Evolutionary conservation across 2,888 invertebrate species (phyloP).

Genomic region (Mesochorus sp.): DNA sequence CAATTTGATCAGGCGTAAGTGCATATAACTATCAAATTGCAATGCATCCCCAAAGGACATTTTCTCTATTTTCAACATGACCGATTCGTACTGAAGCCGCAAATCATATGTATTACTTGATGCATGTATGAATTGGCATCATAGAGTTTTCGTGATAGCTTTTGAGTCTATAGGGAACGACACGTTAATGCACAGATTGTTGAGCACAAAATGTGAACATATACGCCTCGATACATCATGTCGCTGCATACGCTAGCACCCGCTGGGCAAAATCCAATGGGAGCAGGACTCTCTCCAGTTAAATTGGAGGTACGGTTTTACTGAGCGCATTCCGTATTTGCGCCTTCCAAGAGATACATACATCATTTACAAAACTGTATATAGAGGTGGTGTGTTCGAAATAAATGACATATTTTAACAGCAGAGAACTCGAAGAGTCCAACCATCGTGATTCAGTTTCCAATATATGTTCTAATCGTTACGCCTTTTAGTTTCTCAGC

Average conservation of each 20-base stretch:
- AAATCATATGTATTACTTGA: background rate
- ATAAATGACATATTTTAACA: background rate
- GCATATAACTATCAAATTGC: no score
- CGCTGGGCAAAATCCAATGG: slow-evolving; percentile 30
- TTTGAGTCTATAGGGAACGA: slow-evolving; percentile 7
- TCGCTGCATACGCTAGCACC: background rate
- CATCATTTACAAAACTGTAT: background rate
- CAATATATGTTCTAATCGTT: background rate
- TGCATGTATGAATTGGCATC: background rate
- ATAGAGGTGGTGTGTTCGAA: background rate
- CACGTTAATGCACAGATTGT: slow-evolving; percentile 50
- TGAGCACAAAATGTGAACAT: slow-evolving; percentile 26
- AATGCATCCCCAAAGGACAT: no score
- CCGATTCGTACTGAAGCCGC: background rate
- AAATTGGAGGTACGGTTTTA: slow-evolving; percentile 23
- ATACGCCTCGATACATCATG: slow-evolving; percentile 46
- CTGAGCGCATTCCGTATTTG: slow-evolving; percentile 2
- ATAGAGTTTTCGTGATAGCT: slow-evolving; percentile 9
- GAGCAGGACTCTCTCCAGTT: background rate
- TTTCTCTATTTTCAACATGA: background rate
- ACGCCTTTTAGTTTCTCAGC: background rate
- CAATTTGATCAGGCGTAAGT: no score
- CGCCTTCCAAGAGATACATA: background rate
- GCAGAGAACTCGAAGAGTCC: background rate
- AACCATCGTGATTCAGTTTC: background rate